Conservation (phyloP, 2,113 vertebrate species). For the Tachycineta bicolor region DNA sequence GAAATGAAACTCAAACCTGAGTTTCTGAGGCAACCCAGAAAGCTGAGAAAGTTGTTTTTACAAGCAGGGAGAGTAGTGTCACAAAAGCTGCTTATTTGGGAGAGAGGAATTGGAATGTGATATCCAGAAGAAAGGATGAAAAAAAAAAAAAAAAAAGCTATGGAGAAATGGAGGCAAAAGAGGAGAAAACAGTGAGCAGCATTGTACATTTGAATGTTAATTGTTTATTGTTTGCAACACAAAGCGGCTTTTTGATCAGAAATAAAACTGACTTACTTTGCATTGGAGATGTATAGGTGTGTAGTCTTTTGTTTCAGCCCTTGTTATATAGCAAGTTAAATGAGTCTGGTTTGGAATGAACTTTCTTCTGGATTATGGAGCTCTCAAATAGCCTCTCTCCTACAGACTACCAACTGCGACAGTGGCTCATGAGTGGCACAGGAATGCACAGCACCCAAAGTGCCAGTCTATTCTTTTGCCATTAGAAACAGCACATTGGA, state of each 20-base stretch:
- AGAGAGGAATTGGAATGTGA: neutral
- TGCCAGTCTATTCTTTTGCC: neutral
- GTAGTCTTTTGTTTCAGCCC: neutral
- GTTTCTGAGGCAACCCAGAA: neutral
- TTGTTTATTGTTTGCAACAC: neutral
- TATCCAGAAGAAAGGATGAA: neutral
- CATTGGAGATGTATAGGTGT: neutral
- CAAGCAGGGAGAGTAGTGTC: neutral
- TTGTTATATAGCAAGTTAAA: neutral
- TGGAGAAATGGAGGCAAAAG: neutral
- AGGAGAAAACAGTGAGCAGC: neutral
- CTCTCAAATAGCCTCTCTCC: neutral
- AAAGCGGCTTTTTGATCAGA: neutral
- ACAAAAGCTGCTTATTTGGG: neutral
- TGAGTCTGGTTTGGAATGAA: neutral
- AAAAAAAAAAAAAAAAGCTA: neutral
- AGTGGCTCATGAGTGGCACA: neutral
- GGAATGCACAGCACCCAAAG: neutral
- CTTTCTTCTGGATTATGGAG: neutral
- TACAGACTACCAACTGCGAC: neutral
- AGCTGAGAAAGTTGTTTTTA: neutral
- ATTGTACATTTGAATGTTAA: neutral
- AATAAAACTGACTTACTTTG: neutral
- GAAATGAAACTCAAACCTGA: neutral
- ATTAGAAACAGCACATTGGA: neutral